These are phyloP conservation scores for Idaea straminata DNA, from an alignment of 2,888 invertebrate genomes.

Conservation along the genomic window DNA sequence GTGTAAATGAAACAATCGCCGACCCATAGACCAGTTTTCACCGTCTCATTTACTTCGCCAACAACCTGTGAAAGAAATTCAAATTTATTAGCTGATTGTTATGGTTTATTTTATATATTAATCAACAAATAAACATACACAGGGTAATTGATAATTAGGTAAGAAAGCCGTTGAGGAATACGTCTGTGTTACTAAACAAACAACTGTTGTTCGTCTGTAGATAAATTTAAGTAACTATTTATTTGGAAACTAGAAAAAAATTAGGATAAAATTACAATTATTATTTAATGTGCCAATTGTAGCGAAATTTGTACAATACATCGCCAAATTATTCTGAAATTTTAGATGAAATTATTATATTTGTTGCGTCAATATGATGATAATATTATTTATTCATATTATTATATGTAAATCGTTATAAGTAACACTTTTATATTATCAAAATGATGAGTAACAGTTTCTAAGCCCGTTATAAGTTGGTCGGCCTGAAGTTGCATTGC, in stretches of 20 bases:
- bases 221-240: conserved; percentile 30
- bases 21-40: conserved; percentile 97
- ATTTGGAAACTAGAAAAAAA: conserved; percentile 48
- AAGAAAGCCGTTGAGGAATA: too few species aligned
- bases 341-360: conserved; percentile 39
- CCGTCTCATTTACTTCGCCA: conserved; percentile 93
- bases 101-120: too few species aligned
- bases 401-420: conserved; percentile 15
- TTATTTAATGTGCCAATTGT: conserved; percentile 63
- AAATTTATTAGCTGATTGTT: neutral
- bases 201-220: conserved; percentile 28
- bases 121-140: too few species aligned
- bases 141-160: too few species aligned
- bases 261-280: conserved; percentile 34
- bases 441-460: conserved; percentile 52
- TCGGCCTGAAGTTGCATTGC: neutral
- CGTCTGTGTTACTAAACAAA: too few species aligned
- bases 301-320: conserved; percentile 44
- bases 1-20: conserved; percentile 99
- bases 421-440: conserved; percentile 30
- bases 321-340: conserved; percentile 26
- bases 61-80: conserved; percentile 79
- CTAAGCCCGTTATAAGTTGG: neutral
- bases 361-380: conserved; percentile 54
- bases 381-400: conserved; percentile 45